These are phyloP conservation scores for Poecile montanus DNA, from an alignment of 2,797 vertebrate species.

Conservation along the genomic window DNA sequence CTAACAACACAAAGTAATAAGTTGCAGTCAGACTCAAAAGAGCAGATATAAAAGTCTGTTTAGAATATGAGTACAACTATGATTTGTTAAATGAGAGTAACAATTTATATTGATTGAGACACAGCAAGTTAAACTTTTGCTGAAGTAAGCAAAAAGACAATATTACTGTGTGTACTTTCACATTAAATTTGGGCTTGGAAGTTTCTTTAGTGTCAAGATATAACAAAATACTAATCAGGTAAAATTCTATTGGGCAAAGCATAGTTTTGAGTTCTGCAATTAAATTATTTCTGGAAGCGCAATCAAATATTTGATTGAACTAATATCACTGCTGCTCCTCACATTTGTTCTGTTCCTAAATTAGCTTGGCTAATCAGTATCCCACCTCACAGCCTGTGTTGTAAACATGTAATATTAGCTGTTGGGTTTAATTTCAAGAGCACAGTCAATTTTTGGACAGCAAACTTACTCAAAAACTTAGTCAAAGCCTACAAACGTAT, in stretches of 20 bases:
- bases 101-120: background rate
- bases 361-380: slow-evolving; percentile 33
- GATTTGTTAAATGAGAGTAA: background rate
- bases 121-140: background rate
- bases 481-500: background rate
- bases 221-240: background rate
- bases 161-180: background rate
- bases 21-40: background rate
- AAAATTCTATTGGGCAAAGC: background rate
- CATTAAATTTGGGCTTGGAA: background rate
- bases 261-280: background rate
- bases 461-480: background rate
- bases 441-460: background rate
- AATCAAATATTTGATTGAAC: slow-evolving; percentile 18
- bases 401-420: background rate
- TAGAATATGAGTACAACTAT: background rate
- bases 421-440: background rate
- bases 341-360: slow-evolving; percentile 17
- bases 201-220: background rate
- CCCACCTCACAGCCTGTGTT: background rate
- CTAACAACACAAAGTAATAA: background rate
- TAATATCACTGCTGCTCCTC: background rate
- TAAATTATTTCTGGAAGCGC: slow-evolving; percentile 1
- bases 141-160: background rate
- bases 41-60: background rate